Evolutionary conservation across 2,888 invertebrate species (phyloP), one percentile per base, ranked within the genome.

Genomic region (Polyommatus iphigenia): DNA sequence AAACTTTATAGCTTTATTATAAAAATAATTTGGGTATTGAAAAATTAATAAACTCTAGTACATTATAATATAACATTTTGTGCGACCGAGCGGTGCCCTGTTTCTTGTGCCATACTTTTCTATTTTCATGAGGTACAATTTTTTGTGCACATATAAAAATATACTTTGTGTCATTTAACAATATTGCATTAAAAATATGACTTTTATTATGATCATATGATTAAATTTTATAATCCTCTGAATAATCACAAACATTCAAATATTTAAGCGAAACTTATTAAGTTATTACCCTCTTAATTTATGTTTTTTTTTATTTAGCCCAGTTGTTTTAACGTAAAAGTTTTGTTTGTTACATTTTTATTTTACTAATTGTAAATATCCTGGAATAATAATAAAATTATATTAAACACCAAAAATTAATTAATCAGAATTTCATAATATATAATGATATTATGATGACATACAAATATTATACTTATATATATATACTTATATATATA

Each of bases 161-260:
- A 75, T 46, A 73, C 20, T 72, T 72, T 72, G 41, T 73, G 73
- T 73, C n/a, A 7, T 67, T 67, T 67, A 67, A 67, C 67, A 67
- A 67, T 67, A 15, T 32, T 36, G 73, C 46, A 73, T 46, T 73
- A 73, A 73, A 73, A 73, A 72, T 72, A 72, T 72, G 4, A 72
- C 18, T 71, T 54, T 36, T 6, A 72, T 62, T 62, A 62, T 62
- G 10, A 62, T 62, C 24, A 10, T 62, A 62, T 62, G 10, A 62
- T 62, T 62, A 10, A 24, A 62, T 67, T 67, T 29, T 67, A 67
- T 67, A 32, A 29, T 67, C 5, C 13, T 67, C 32, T 67, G 54
- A 54, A 54, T 32, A 67, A 62, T 67, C 29, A 62, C 62, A 62
- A 24, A 29, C 10, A 29, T 67, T 67, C 18, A 29, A 1, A 29